These are phyloP conservation scores for Charanyca ferruginea DNA, from an alignment of 2,888 invertebrate species.

Conservation along the genomic window DNA sequence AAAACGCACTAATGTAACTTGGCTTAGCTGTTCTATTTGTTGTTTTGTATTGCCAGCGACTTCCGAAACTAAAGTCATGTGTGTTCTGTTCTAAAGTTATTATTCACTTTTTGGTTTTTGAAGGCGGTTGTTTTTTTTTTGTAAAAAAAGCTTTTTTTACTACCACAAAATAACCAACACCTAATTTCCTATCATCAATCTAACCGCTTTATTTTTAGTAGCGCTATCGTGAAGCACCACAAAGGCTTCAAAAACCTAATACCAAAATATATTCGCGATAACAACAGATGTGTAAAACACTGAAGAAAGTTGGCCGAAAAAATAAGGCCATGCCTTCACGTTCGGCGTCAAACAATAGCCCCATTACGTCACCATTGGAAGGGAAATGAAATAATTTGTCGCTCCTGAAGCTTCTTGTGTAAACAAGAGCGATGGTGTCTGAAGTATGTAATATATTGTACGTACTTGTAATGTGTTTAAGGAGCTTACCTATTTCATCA, in stretches of 20 bases:
- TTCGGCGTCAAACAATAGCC: slow-evolving; percentile 56
- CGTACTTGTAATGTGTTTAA: slow-evolving; percentile 50
- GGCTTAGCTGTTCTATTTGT: too few species aligned
- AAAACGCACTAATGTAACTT: too few species aligned
- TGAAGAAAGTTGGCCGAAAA: slow-evolving; percentile 45
- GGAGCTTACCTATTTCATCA: background rate
- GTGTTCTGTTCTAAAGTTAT: too few species aligned
- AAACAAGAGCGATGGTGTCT: slow-evolving; percentile 73
- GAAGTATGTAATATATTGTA: slow-evolving; percentile 62
- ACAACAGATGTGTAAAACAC: slow-evolving; percentile 37
- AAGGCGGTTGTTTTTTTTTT: too few species aligned
- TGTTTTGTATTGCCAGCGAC: too few species aligned
- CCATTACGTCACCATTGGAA: slow-evolving; percentile 46
- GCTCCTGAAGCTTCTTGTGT: slow-evolving; percentile 61
- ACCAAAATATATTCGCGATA: slow-evolving; percentile 25
- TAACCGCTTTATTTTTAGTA: background rate
- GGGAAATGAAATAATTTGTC: slow-evolving; percentile 65
- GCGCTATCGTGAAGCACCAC: slow-evolving; percentile 8
- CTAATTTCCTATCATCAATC: background rate
- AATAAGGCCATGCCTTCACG: slow-evolving; percentile 38
- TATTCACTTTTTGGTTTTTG: too few species aligned
- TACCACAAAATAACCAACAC: too few species aligned
- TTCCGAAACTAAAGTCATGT: too few species aligned
- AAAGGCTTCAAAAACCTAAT: slow-evolving; percentile 24
- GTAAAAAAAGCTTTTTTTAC: too few species aligned